Percentiles rank a stretch among this genome's conserved stretches.
phyloP scores from a whole-genome alignment of 2,797 vertebrate species.

The Notamacropus eugenii region DNA sequence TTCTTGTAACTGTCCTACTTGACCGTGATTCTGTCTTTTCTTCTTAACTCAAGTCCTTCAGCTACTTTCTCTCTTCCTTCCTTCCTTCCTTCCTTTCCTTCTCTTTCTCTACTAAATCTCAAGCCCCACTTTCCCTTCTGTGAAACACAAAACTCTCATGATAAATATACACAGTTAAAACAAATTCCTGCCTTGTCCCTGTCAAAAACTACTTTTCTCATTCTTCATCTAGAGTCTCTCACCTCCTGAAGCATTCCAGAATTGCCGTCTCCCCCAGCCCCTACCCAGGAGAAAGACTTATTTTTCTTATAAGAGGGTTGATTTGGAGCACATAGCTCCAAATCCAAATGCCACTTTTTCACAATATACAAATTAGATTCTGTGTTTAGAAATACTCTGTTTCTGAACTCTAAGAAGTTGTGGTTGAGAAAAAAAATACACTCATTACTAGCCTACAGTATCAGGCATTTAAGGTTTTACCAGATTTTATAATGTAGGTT shows the following conservation, averaged over 20 bases:
- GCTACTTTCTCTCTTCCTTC: neutral
- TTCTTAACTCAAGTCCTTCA: neutral
- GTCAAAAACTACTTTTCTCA: neutral
- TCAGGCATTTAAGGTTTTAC: conserved; percentile 79
- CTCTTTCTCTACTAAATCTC: neutral
- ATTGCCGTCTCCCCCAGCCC: neutral
- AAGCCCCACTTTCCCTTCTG: neutral
- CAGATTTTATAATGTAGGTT: conserved; percentile 72
- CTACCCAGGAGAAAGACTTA: neutral
- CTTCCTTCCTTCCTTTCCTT: neutral
- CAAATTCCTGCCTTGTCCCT: neutral
- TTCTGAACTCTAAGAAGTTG: conserved; percentile 74
- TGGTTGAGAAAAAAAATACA: conserved; percentile 77
- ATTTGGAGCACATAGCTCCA: conserved; percentile 33
- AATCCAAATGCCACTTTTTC: conserved; percentile 47
- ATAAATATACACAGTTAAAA: neutral
- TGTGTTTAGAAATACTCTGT: conserved; percentile 60
- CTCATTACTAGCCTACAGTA: conserved; percentile 78
- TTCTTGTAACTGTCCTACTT: neutral
- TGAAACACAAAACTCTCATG: neutral
- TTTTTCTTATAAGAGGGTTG: conserved; percentile 39
- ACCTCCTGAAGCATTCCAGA: neutral
- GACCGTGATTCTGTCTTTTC: neutral
- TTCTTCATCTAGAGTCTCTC: neutral
- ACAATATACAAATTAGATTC: conserved; percentile 73